Evolutionary conservation across 2,113 vertebrate species (phyloP).

Genomic region (Etia nguti): DNA sequence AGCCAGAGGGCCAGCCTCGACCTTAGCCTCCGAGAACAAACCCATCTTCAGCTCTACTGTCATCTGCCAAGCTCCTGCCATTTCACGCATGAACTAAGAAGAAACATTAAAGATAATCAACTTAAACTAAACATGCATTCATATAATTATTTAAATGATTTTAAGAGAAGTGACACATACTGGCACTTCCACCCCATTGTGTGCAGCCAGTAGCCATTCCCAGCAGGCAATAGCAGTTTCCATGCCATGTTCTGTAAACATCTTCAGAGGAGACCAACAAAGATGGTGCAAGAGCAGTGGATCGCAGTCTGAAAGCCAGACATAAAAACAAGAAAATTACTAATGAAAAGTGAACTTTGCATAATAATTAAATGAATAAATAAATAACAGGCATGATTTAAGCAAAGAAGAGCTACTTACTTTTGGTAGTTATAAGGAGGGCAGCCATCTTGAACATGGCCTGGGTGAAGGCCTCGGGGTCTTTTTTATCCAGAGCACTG

Average conservation of each 20-base stretch:
- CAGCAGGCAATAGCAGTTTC: slow-evolving; percentile 95
- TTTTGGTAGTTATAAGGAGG: slow-evolving; percentile 89
- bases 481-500: slow-evolving; percentile 74
- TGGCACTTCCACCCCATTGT: slow-evolving; percentile 90
- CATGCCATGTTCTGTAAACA: slow-evolving; percentile 95
- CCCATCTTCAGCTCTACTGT: slow-evolving; percentile 91
- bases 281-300: slow-evolving; percentile 90
- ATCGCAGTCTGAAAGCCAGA: slow-evolving; percentile 78
- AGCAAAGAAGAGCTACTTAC: slow-evolving; percentile 53
- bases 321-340: background rate
- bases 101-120: background rate
- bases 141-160: background rate
- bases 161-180: slow-evolving; percentile 60
- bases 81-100: slow-evolving; percentile 92
- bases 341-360: background rate
- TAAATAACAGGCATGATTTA: fast-evolving
- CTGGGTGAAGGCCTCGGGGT: slow-evolving; percentile 84
- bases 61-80: slow-evolving; percentile 98
- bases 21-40: slow-evolving; percentile 84
- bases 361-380: background rate
- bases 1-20: slow-evolving; percentile 88
- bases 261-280: slow-evolving; percentile 91
- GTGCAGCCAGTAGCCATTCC: slow-evolving; percentile 96
- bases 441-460: slow-evolving; percentile 95
- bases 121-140: background rate